Evolutionary conservation across 1,140 invertebrate species (phyloP), one percentile per base, ranked within the genome.

Genomic region (Caerostris darwini): DNA sequence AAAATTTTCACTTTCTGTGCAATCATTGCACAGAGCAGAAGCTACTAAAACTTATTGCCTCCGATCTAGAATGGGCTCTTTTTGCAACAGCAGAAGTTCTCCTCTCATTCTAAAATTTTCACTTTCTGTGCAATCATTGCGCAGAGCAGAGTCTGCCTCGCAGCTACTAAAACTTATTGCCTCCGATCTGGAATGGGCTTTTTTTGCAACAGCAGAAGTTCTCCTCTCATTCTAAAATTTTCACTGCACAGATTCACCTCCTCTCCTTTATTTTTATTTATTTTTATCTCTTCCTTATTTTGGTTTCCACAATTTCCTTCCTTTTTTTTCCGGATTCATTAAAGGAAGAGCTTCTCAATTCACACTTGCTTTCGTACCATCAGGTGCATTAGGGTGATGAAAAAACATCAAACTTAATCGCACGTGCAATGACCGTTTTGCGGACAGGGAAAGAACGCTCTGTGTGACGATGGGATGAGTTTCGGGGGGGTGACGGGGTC

Each of bases 341-440:
- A 85, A 10, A 59, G n/a, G 19, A 7, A n/a, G 54, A 59, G 57
- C 59, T 50, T 86, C 59, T 34, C 83, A 3, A 7, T 8, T 8
- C 12, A 12, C 56, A 58, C 53, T 12, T 67, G 12, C 12, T 5
- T 4, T 34, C 17, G 61, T 17, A 67, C 4, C 10, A 34, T 69
- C n/a, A 7, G 56, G 56, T 86, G 14, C 83, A 86, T 86, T 61
- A 86, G 5, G 54, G 58, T 86, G 83, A 86, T 86, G 83, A 86
- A 86, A 86, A 85, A 61, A 59, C 58, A 86, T 86, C 59, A 50
- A 61, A 61, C 58, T 50, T 61, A 86, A 86, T 86, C 83, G 59
- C 56, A 59, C 19, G 17, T 61, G 57, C 83, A 86, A 86, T 86
- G 83, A 10, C 57, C 83, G 17, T 34, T 86, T 61, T 59, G n/a